A percentile compares a stretch with the other conserved stretches of the same genome.
These are phyloP conservation scores for Drosophila sechellia DNA, from an alignment of 1,140 invertebrate genomes.

Conservation along the genomic window DNA sequence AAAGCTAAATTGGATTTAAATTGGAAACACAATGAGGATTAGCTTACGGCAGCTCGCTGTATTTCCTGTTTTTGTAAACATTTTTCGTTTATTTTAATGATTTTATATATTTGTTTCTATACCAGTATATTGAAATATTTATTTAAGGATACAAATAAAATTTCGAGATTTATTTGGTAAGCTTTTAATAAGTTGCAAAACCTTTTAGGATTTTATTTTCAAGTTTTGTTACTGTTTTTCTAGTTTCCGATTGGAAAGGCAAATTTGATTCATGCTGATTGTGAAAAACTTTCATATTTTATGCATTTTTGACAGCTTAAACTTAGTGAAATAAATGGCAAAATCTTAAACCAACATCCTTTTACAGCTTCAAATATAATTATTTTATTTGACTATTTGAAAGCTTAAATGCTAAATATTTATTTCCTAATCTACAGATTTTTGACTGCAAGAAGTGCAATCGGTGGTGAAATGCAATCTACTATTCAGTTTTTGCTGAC, in stretches of 20 bases:
- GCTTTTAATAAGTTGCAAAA: background rate
- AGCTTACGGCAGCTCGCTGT: conserved; percentile 6
- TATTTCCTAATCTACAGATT: background rate
- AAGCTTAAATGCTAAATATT: too few species aligned
- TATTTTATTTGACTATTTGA: too few species aligned
- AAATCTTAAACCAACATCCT: too few species aligned
- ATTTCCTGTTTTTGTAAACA: conserved; percentile 6
- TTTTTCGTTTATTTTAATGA: conserved; percentile 2
- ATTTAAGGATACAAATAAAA: background rate
- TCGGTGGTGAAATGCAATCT: background rate
- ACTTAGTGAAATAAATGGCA: too few species aligned
- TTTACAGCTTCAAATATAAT: too few species aligned
- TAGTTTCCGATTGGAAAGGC: background rate
- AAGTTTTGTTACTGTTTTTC: background rate
- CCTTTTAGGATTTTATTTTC: background rate
- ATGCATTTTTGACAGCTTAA: background rate
- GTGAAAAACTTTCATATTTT: too few species aligned
- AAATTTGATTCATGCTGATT: background rate
- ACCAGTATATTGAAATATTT: background rate
- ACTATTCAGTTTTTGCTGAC: background rate
- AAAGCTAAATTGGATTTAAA: conserved; percentile 50
- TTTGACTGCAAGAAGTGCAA: background rate
- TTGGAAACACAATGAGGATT: conserved; percentile 33
- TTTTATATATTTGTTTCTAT: conserved; percentile 1
- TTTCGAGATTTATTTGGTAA: background rate